Evolutionary conservation across 1,140 invertebrate species (phyloP).

Genomic region (Druon quercuslanigerum): DNA sequence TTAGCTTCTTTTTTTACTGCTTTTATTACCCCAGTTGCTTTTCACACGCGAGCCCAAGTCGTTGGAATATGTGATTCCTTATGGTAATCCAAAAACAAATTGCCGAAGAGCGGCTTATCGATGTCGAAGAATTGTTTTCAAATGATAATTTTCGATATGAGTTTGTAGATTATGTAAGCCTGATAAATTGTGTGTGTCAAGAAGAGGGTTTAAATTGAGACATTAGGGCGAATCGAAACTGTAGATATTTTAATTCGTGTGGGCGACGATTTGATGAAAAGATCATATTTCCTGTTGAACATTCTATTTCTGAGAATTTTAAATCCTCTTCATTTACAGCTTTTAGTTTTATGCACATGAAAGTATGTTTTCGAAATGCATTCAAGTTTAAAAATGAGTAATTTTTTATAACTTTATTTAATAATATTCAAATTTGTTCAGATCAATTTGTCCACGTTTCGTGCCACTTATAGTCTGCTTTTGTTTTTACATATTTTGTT

Average conservation of each 20-base stretch:
- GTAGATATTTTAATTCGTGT: background rate
- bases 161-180: background rate
- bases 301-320: no score
- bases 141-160: background rate
- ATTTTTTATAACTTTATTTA: no score
- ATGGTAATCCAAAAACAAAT: slow-evolving; percentile 21
- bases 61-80: background rate
- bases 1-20: background rate
- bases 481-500: no score
- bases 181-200: background rate
- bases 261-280: no score
- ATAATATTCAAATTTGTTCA: no score
- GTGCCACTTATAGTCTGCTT: no score
- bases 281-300: no score
- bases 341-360: no score
- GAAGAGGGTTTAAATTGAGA: background rate
- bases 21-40: slow-evolving; percentile 13
- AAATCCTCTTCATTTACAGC: no score
- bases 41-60: background rate
- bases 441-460: no score
- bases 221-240: background rate
- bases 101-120: background rate
- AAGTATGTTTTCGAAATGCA: no score
- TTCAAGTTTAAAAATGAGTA: no score
- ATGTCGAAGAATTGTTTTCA: background rate